These are phyloP conservation scores for Luidia sarsii DNA, from an alignment of 53 echinoderm and acorn worm genomes.

Conservation along the genomic window DNA sequence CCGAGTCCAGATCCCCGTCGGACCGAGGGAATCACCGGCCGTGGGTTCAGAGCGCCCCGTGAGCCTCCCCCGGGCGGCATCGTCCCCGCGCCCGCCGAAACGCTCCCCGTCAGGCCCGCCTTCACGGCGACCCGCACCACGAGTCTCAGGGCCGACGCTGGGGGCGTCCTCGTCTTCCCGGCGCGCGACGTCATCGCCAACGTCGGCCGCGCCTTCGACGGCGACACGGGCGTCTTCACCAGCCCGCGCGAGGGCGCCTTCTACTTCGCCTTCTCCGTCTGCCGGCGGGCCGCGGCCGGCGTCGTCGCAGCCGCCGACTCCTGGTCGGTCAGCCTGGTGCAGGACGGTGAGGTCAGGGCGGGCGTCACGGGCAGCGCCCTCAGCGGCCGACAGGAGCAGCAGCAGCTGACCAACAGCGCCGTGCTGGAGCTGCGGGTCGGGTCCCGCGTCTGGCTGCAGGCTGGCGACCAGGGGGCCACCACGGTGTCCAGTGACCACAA, in stretches of 20 bases:
- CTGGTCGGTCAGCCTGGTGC: slow-evolving; percentile 28
- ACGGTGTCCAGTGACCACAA: slow-evolving; percentile 7
- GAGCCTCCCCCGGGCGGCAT: neutral
- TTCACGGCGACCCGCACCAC: slow-evolving; percentile 28
- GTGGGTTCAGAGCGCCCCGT: no score
- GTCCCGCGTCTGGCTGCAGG: slow-evolving; percentile 17
- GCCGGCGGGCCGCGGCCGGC: neutral
- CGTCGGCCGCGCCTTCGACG: neutral
- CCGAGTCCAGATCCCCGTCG: no score
- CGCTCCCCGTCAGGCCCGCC: neutral
- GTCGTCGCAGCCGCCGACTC: no score
- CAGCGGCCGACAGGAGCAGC: slow-evolving; percentile 14
- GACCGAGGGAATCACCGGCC: no score
- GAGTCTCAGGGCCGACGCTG: slow-evolving; percentile 14
- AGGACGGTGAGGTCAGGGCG: neutral
- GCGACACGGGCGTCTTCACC: slow-evolving; percentile 23
- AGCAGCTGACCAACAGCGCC: slow-evolving; percentile 14
- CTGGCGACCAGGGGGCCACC: neutral
- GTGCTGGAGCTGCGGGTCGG: slow-evolving; percentile 6
- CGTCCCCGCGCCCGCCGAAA: neutral
- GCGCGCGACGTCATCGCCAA: slow-evolving; percentile 23
- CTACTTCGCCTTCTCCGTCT: slow-evolving; percentile 25
- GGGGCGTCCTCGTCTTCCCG: slow-evolving; percentile 28
- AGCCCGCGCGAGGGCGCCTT: neutral
- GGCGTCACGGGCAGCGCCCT: slow-evolving; percentile 26